Conservation (phyloP, 2,797 vertebrate genomes). For the Protosalanx chinensis region DNA sequence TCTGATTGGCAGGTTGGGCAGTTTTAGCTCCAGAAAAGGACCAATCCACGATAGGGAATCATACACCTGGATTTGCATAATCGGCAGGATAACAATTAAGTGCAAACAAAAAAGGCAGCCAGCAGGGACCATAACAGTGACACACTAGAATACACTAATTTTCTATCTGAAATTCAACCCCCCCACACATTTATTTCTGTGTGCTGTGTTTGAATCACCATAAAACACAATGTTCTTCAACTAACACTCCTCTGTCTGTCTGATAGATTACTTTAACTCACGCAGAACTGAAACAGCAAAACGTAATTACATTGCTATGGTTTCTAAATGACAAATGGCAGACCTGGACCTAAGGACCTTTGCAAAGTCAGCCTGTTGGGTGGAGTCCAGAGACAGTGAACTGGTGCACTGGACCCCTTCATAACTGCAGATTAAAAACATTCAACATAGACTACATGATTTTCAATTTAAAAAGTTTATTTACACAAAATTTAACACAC, state of each 20-base stretch:
- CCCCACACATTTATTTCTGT: no score
- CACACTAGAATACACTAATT: not conserved
- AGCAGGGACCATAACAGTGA: not conserved
- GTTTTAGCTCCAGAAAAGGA: no score
- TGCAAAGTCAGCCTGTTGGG: conserved; percentile 55
- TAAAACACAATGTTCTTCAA: conserved; percentile 55
- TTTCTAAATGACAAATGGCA: conserved; percentile 50
- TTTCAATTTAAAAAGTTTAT: not conserved
- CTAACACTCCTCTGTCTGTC: conserved; percentile 37
- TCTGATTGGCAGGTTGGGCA: no score
- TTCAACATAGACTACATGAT: not conserved
- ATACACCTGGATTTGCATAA: no score
- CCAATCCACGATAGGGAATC: no score
- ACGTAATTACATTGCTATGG: conserved; percentile 63
- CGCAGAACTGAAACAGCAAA: conserved; percentile 45
- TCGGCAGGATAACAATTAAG: no score
- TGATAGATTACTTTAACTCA: conserved; percentile 48
- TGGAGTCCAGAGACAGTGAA: not conserved
- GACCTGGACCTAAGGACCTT: no score
- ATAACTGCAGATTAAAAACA: not conserved
- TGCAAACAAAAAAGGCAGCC: no score
- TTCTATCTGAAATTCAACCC: not conserved
- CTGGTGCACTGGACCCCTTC: conserved; percentile 1
- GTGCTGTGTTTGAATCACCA: conserved; percentile 13
- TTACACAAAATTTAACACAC: not conserved